Evolutionary conservation across 2,797 vertebrate species (phyloP).

Genomic region (Myotis myotis): DNA sequence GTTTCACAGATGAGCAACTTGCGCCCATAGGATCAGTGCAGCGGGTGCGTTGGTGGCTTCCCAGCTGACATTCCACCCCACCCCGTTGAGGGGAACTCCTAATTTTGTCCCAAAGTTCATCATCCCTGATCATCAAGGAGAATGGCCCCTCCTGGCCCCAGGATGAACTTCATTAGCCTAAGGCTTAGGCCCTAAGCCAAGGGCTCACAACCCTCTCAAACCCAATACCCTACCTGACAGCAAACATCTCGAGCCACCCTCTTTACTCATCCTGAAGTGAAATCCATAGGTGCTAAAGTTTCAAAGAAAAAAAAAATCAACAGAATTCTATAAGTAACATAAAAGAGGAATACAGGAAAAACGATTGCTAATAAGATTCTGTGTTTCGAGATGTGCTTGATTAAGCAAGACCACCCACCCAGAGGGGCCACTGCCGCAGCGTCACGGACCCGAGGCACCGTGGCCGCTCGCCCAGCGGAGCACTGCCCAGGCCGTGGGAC

Average conservation of each 20-base stretch:
- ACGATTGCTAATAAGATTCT: background rate
- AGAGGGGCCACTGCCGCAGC: rapidly evolving
- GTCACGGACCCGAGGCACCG: rapidly evolving
- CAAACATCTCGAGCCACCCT: background rate
- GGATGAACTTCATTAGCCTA: background rate
- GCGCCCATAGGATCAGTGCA: background rate
- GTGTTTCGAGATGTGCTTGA: rapidly evolving
- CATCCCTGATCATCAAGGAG: background rate
- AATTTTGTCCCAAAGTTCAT: background rate
- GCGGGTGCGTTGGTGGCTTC: background rate
- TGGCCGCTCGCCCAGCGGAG: rapidly evolving
- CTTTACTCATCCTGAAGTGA: background rate
- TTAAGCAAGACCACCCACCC: background rate
- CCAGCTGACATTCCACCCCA: background rate
- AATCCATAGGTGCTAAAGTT: background rate
- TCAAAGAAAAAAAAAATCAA: background rate
- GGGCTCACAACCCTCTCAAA: background rate
- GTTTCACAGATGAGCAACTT: background rate
- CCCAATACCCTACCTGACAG: background rate
- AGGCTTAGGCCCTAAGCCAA: background rate
- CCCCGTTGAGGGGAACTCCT: background rate
- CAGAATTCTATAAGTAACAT: background rate
- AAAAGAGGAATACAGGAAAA: background rate
- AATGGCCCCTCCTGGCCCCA: rapidly evolving
- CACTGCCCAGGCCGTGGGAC: background rate